Evolutionary conservation across 2,888 invertebrate species (phyloP), one percentile per base, ranked within the genome.

Genomic region (Cheilosia grossa): DNA sequence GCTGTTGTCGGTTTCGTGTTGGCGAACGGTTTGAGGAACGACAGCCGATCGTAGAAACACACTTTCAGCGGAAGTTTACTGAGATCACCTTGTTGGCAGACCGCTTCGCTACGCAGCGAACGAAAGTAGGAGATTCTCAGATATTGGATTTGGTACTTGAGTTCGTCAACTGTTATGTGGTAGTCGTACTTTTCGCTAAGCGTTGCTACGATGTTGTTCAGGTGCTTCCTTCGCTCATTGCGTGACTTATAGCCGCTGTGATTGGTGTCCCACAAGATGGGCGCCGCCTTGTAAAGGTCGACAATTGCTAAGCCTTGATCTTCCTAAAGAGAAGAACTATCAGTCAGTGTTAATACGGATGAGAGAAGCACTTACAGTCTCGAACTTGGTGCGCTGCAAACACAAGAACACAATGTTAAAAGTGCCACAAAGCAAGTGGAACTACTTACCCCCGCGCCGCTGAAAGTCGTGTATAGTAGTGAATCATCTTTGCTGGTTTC

Each of bases 21-120:
- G 19, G 58, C 58, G 27, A 66, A 79, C 10, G 79, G 79, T 40
- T 79, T 64, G 27, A 79, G 42, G 47, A 79, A 79, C 19, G 79
- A 58, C 33, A 79, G 19, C 2, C 63, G 72, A 37, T 79, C 66
- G 37, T 51, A 58, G 9, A 66, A 79, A 17, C 49, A 79, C 2
- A 72, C 63, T 24, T 78, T 78, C 27, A 27, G 10, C 13, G 19
- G 2, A 10, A 21, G 10, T 21, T 49, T 49, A 10, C 7, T 21
- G 7, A 21, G 19, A 13, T 49, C 21, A 4, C 21, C 21, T 37
- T 21, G 19, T 37, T 7, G 7, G 4, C 2, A 33, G n/a, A n/a
- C 15, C 0, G 10, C 5, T 5, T 30, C 10, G 0, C n/a, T 24
- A 1, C n/a, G 58, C 5, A 40, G 13, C 2, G 15, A 3, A 15